Evolutionary conservation across 2,797 vertebrate genomes (phyloP).

Genomic region (Gymnothorax reevesii): DNA sequence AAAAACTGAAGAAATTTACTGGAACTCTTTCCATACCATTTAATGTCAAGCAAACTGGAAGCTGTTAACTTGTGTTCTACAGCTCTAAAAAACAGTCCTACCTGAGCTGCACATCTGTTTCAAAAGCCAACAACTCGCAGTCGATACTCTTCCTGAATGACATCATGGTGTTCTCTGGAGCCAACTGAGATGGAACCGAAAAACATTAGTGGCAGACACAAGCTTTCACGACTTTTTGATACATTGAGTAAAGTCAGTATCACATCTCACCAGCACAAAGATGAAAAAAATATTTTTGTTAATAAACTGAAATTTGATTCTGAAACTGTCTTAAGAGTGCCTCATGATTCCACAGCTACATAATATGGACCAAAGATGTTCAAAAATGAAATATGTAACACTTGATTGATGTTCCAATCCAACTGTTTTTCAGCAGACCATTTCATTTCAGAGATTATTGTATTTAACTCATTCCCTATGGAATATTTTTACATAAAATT

Average conservation of each 20-base stretch:
- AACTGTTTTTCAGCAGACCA: background rate
- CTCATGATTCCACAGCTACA: background rate
- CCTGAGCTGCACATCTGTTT: conserved; percentile 94
- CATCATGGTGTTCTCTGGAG: conserved; percentile 96
- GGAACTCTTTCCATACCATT: background rate
- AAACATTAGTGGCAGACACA: conserved; percentile 38
- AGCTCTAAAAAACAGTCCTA: conserved; percentile 51
- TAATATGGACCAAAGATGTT: background rate
- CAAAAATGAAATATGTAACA: background rate
- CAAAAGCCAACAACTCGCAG: conserved; percentile 81
- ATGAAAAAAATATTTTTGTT: background rate
- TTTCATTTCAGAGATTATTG: background rate
- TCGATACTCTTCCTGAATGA: conserved; percentile 78
- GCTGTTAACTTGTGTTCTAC: background rate
- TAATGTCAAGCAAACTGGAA: background rate
- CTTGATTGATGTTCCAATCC: background rate
- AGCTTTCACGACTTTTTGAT: conserved; percentile 23
- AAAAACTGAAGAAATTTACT: background rate
- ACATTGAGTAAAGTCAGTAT: background rate
- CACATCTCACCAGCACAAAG: background rate
- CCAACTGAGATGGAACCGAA: conserved; percentile 71
- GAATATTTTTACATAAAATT: no score
- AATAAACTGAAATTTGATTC: background rate
- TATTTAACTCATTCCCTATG: no score
- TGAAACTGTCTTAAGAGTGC: background rate